Evolutionary conservation across 53 echinoderm and acorn worm species (phyloP).

Genomic region (Apostichopus leukothele): DNA sequence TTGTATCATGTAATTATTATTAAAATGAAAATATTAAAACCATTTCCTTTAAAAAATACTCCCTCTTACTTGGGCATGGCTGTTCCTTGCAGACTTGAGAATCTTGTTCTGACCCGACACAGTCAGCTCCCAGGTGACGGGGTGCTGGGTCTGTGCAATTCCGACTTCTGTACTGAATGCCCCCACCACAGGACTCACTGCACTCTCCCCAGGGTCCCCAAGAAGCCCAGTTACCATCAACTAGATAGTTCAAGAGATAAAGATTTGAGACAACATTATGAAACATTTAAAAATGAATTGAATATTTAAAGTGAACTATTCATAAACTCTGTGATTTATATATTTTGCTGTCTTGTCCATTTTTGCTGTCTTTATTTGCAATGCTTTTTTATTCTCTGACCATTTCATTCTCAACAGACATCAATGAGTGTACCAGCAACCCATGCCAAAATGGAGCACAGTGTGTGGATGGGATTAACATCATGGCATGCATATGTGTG

Average conservation of each 20-base stretch:
- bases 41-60: too few relatives aligned
- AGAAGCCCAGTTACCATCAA: conserved; percentile 65
- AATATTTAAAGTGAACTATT: too few relatives aligned
- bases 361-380: background rate
- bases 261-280: background rate
- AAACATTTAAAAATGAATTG: background rate
- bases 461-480: conserved; percentile 53
- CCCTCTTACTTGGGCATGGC: conserved; percentile 72
- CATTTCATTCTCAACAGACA: conserved; percentile 42
- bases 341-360: too few relatives aligned
- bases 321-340: too few relatives aligned
- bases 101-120: conserved; percentile 40
- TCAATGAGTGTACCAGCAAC: conserved; percentile 54
- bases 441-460: conserved; percentile 59
- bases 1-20: too few relatives aligned
- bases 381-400: background rate
- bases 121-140: conserved; percentile 56
- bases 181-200: conserved; percentile 66
- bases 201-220: conserved; percentile 67
- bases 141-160: conserved; percentile 71
- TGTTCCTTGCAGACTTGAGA: conserved; percentile 56
- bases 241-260: conserved; percentile 31
- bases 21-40: too few relatives aligned
- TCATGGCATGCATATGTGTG: conserved; percentile 52
- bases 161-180: conserved; percentile 56